Evolutionary conservation across 53 echinoderm and acorn worm genomes (phyloP).

Genomic region (Zoroaster sp.): DNA sequence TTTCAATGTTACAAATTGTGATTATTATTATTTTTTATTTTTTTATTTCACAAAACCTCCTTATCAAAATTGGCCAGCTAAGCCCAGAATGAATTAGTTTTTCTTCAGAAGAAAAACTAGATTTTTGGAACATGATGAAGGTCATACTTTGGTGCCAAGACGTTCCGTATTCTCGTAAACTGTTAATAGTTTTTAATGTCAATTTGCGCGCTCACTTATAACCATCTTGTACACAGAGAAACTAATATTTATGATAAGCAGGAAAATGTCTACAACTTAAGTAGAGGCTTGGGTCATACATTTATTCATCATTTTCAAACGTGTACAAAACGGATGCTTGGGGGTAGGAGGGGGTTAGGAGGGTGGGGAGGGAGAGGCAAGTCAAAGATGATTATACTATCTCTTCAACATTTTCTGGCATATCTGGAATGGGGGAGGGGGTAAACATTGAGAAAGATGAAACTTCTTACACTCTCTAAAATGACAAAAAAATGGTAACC

Average conservation of each 20-base stretch:
- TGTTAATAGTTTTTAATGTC: no score
- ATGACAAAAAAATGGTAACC: background rate
- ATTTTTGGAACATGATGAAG: no score
- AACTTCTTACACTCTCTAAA: background rate
- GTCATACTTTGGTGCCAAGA: no score
- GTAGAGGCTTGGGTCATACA: background rate
- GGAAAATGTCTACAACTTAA: background rate
- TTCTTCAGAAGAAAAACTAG: no score
- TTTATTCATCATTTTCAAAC: background rate
- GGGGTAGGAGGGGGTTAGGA: background rate
- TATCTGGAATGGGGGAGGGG: background rate
- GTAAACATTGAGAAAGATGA: background rate
- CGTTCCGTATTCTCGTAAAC: no score
- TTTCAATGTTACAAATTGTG: no score
- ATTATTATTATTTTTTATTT: background rate
- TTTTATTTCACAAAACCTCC: background rate
- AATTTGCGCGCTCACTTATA: background rate
- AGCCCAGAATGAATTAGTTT: no score
- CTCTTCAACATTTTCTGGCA: background rate
- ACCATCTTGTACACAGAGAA: background rate
- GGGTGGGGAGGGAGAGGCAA: no score
- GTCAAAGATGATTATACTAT: no score
- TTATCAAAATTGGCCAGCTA: slow-evolving; percentile 2
- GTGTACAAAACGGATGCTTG: background rate
- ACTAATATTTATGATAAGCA: slow-evolving; percentile 21